These are phyloP conservation scores for Brachyptera risi DNA, from an alignment of 2,888 invertebrate genomes.

Conservation along the genomic window DNA sequence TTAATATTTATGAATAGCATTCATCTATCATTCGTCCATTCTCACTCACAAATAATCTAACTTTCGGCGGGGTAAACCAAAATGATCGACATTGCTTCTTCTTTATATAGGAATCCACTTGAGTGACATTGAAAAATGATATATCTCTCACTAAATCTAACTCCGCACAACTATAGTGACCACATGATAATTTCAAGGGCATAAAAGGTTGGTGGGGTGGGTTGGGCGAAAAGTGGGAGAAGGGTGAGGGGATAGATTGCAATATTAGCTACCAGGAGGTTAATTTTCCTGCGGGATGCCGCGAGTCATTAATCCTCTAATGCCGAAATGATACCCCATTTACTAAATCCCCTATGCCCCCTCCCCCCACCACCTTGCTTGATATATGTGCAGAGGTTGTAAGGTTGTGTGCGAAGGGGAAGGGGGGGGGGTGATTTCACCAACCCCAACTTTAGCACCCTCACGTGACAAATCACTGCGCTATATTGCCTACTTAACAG, in stretches of 20 bases:
- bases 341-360: slow-evolving; percentile 41
- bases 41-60: no score
- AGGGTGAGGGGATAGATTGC: not conserved
- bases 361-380: slow-evolving; percentile 21
- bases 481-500: slow-evolving; percentile 7
- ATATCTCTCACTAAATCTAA: no score
- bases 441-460: slow-evolving; percentile 22
- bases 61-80: no score
- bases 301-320: slow-evolving; percentile 35
- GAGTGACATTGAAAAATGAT: no score
- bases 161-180: no score
- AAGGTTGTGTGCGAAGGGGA: not conserved
- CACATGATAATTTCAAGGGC: no score
- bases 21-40: no score
- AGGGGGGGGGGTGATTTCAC: slow-evolving; percentile 19
- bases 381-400: slow-evolving; percentile 21
- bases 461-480: slow-evolving; percentile 33
- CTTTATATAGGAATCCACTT: no score
- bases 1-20: no score
- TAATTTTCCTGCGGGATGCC: slow-evolving; percentile 32
- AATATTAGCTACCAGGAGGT: slow-evolving; percentile 24
- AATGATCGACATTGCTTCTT: no score
- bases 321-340: slow-evolving; percentile 43
- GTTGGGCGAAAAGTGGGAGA: not conserved
- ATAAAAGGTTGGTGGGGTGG: no score